Evolutionary conservation across 2,113 vertebrate species (phyloP), one percentile per base, ranked within the genome.

Genomic region (Romanogobio albipinnatus): DNA sequence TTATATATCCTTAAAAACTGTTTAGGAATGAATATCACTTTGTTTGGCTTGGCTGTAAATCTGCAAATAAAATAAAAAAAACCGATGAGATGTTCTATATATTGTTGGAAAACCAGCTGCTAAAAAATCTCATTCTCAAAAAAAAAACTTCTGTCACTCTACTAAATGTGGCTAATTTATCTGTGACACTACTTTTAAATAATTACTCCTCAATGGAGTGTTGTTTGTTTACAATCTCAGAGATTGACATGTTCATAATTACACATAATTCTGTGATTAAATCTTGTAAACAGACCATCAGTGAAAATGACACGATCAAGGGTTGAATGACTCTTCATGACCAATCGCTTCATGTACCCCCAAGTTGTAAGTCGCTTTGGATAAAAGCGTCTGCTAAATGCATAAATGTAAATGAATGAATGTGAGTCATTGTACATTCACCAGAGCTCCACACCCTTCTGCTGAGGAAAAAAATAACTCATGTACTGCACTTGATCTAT

Each of bases 381-480:
- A n/a, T n/a, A n/a, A n/a, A n/a, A n/a, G n/a, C n/a, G n/a, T n/a
- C n/a, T n/a, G n/a, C n/a, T n/a, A n/a, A n/a, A n/a, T n/a, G n/a
- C n/a, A n/a, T n/a, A n/a, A n/a, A n/a, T n/a, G n/a, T n/a, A n/a
- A n/a, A n/a, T 59, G 22, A 59, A 78, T 43, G 53, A 59, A 78
- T 59, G 19, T 17, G 76, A 77, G 56, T 78, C 76, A 78, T 59
- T 8, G 53, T 9, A 58, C 17, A 56, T 78, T 78, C 33, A 36
- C 11, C 22, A 14, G 76, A 78, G 33, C 53, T n/a, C 33, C 53
- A 43, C 36, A 15, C 22, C 22, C 22, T 15, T 9, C 36, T 47
- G 11, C 6, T 47, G 39, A 74, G 13, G 5, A 22, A 73, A 24
- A 24, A 13, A 56, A 33, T 11, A 33, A 17, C 4, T 78, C 3